Percentiles rank a stretch among this genome's conserved stretches.
Evolutionary conservation across 2,113 vertebrate species (phyloP).

Genomic region (Calidris pygmaea): DNA sequence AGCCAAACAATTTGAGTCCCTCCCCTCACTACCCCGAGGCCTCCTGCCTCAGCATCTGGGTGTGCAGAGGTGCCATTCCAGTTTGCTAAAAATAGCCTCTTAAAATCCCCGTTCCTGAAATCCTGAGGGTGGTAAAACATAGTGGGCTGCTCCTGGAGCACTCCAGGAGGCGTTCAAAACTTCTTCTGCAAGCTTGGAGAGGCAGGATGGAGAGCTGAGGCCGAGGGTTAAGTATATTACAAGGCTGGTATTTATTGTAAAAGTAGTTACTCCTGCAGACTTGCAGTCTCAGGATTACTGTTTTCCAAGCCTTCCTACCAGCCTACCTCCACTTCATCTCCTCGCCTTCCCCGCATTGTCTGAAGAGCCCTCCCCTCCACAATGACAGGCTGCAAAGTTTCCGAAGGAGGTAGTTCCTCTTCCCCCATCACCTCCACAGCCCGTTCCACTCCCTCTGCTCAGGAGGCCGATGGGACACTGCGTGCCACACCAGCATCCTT

Average conservation of each 20-base stretch:
- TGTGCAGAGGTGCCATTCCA: neutral
- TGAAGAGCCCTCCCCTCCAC: neutral
- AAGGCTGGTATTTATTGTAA: neutral
- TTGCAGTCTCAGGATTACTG: neutral
- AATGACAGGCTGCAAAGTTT: neutral
- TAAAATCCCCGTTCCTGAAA: neutral
- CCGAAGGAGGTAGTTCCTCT: neutral
- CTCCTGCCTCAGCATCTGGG: neutral
- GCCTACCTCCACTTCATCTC: neutral
- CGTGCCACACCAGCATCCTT: neutral
- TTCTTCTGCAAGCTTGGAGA: neutral
- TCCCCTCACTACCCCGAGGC: neutral
- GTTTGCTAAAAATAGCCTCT: neutral
- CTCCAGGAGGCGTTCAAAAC: rapidly evolving
- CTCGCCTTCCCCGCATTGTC: neutral
- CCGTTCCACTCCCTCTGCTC: neutral
- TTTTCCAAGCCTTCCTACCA: neutral
- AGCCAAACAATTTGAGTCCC: neutral
- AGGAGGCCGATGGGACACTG: neutral
- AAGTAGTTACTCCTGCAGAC: neutral
- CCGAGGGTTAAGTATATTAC: rapidly evolving
- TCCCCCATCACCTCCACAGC: neutral
- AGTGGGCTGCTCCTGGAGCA: neutral
- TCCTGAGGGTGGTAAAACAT: neutral
- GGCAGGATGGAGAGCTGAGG: neutral